Conservation (phyloP, 2,888 invertebrate genomes). For the Myopa tessellatipennis region DNA sequence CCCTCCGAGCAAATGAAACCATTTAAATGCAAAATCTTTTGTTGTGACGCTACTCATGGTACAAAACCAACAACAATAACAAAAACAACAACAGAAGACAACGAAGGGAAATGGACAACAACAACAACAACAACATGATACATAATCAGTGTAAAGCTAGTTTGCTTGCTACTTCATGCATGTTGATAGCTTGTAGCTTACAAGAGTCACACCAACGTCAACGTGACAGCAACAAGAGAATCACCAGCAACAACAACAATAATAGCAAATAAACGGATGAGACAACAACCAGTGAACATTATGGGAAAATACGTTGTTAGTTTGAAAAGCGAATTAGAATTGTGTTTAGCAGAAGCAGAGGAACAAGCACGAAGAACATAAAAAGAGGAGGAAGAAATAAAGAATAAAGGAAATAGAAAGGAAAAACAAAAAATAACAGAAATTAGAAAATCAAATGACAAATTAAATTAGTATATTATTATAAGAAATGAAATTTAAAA, state of each 20-base stretch:
- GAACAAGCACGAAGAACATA: no score
- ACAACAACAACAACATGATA: background rate
- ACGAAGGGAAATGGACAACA: background rate
- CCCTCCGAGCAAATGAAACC: constrained; percentile 3
- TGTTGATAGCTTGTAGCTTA: background rate
- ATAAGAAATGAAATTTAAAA: no score
- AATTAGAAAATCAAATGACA: no score
- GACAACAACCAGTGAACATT: constrained; percentile 10
- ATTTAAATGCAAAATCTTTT: constrained; percentile 12
- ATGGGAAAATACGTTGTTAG: constrained; percentile 3
- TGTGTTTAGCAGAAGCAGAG: no score
- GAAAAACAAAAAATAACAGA: no score
- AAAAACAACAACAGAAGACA: background rate
- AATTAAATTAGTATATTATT: no score
- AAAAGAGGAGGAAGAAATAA: no score
- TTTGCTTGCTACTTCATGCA: background rate
- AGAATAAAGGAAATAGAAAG: no score
- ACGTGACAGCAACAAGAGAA: background rate
- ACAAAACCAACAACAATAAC: background rate
- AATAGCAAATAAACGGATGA: background rate
- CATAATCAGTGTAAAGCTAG: background rate
- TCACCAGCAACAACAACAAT: background rate
- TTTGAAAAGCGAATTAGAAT: background rate
- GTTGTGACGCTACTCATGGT: constrained; percentile 4
- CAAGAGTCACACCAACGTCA: background rate